Evolutionary conservation across 2,113 vertebrate species (phyloP).

Genomic region (Pelobates fuscus): DNA sequence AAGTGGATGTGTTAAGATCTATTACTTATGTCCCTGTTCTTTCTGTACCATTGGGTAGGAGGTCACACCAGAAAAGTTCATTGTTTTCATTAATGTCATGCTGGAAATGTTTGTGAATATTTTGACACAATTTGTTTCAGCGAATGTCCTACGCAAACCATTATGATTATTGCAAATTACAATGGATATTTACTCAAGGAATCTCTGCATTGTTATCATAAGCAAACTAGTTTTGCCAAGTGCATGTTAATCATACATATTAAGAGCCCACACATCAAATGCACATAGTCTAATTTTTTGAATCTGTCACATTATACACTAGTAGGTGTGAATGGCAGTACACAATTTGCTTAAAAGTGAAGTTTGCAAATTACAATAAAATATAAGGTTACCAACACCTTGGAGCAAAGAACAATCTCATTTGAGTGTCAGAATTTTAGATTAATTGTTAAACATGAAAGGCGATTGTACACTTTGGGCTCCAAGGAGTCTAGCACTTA

Average conservation of each 20-base stretch:
- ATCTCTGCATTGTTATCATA: neutral
- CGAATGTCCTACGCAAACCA: too few species aligned
- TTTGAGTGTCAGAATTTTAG: neutral
- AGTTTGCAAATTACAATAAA: neutral
- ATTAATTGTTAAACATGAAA: neutral
- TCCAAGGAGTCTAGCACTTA: neutral
- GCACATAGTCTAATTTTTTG: neutral
- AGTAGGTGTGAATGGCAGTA: neutral
- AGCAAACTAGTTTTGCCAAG: neutral
- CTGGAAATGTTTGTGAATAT: too few species aligned
- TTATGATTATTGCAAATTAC: neutral
- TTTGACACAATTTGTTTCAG: too few species aligned
- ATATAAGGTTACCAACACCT: conserved; percentile 3
- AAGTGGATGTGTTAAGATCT: too few species aligned
- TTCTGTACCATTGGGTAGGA: too few species aligned
- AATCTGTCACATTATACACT: neutral
- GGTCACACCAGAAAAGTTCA: too few species aligned
- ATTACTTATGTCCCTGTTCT: too few species aligned
- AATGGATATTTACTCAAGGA: neutral
- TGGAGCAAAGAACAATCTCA: neutral
- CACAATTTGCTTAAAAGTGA: neutral
- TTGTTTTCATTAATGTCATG: too few species aligned
- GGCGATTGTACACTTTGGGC: neutral
- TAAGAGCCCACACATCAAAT: neutral
- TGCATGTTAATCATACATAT: neutral